Conservation (phyloP, 2,888 invertebrate species). For the Hyppa rectilinea region DNA sequence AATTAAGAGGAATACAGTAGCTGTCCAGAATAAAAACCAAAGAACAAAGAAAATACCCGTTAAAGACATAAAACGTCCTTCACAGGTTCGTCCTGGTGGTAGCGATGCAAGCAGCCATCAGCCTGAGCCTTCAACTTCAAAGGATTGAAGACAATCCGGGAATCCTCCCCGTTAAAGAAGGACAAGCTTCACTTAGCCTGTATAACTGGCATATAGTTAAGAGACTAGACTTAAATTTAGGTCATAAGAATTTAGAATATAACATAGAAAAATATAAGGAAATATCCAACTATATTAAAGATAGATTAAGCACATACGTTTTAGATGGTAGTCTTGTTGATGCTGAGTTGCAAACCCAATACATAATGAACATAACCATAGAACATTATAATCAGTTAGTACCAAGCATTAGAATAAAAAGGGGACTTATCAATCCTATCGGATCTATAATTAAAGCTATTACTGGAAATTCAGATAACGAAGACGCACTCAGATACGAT, state of each 20-base stretch:
- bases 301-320: no score
- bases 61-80: conserved; percentile 10
- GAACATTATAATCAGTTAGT: no score
- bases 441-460: no score
- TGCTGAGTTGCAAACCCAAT: no score
- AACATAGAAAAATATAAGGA: no score
- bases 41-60: neutral
- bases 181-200: conserved; percentile 14
- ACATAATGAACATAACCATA: no score
- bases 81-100: conserved; percentile 44
- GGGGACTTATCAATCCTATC: no score
- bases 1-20: neutral
- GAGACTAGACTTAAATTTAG: neutral
- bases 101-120: conserved; percentile 17
- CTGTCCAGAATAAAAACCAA: neutral
- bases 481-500: neutral
- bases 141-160: conserved; percentile 57
- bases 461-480: neutral
- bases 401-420: no score
- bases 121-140: conserved; percentile 62
- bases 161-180: conserved; percentile 57
- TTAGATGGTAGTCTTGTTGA: no score
- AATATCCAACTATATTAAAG: no score
- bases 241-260: neutral
- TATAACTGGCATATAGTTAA: conserved; percentile 7